phyloP scores from a whole-genome alignment of 2,888 invertebrate species.

The Lucinisca nassula region DNA sequence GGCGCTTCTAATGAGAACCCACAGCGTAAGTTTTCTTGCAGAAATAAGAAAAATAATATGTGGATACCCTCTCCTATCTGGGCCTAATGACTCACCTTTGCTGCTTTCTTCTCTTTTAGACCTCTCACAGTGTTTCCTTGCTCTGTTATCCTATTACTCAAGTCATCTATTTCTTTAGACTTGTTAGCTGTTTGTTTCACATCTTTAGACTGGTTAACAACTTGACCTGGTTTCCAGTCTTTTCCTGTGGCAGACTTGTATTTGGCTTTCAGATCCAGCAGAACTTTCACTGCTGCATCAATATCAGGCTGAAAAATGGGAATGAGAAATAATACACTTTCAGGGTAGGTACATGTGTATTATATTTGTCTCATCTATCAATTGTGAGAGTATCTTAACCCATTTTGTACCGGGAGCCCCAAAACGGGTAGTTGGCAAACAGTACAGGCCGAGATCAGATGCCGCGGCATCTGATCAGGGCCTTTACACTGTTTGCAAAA shows the following conservation, averaged over 20 bases:
- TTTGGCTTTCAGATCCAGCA: constrained; percentile 92
- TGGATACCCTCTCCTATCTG: too few species aligned
- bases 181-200: not conserved
- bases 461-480: too few species aligned
- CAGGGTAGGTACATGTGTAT: too few species aligned
- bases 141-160: constrained; percentile 88
- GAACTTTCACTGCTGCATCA: constrained; percentile 90
- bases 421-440: too few species aligned
- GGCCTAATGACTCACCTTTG: constrained; percentile 90
- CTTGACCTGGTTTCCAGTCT: constrained; percentile 90
- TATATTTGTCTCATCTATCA: too few species aligned
- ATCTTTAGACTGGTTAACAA: not conserved
- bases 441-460: too few species aligned
- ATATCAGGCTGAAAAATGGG: constrained; percentile 83
- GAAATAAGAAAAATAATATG: too few species aligned
- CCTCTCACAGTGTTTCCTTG: constrained; percentile 93
- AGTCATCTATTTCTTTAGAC: constrained; percentile 68
- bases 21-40: too few species aligned
- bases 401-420: too few species aligned
- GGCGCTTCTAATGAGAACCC: too few species aligned
- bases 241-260: constrained; percentile 92
- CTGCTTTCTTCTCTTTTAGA: constrained; percentile 91
- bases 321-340: not conserved
- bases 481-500: too few species aligned
- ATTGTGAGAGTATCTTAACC: too few species aligned